These are phyloP conservation scores for Oreamnos americanus DNA, from an alignment of 2,113 vertebrate genomes.

Conservation along the genomic window DNA sequence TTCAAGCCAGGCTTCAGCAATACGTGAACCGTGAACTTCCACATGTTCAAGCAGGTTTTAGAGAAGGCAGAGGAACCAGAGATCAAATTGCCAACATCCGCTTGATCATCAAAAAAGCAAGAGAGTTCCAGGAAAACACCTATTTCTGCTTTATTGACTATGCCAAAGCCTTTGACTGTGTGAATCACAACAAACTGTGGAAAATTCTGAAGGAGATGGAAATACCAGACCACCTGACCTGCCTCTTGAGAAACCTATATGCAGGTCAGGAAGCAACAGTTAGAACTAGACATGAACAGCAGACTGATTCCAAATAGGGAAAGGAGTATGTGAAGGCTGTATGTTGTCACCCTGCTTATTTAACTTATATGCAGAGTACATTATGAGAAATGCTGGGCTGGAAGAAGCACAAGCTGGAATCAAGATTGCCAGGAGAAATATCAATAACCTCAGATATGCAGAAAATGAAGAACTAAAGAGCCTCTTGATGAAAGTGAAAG, in stretches of 20 bases:
- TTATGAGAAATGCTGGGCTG: not conserved
- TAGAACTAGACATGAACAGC: not conserved
- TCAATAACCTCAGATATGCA: not conserved
- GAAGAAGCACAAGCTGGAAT: not conserved
- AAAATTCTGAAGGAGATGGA: not conserved
- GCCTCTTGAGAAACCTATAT: not conserved
- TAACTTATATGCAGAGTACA: not conserved
- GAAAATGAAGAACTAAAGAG: not conserved
- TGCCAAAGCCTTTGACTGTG: not conserved
- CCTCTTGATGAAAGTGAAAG: not conserved
- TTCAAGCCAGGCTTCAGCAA: not conserved
- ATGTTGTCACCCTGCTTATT: not conserved
- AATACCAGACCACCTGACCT: not conserved
- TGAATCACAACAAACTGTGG: not conserved
- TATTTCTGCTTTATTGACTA: not conserved
- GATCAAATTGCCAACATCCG: not conserved
- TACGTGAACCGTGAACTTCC: fast-evolving
- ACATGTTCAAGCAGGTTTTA: not conserved
- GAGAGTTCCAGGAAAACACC: not conserved
- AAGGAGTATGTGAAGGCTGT: not conserved
- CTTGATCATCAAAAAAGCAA: not conserved
- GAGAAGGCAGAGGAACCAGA: not conserved
- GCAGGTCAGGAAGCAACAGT: not conserved
- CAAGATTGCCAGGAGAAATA: not conserved
- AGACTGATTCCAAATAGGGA: not conserved